These are phyloP conservation scores for Gallirallus australis DNA, from an alignment of 2,797 vertebrate species.

Conservation along the genomic window DNA sequence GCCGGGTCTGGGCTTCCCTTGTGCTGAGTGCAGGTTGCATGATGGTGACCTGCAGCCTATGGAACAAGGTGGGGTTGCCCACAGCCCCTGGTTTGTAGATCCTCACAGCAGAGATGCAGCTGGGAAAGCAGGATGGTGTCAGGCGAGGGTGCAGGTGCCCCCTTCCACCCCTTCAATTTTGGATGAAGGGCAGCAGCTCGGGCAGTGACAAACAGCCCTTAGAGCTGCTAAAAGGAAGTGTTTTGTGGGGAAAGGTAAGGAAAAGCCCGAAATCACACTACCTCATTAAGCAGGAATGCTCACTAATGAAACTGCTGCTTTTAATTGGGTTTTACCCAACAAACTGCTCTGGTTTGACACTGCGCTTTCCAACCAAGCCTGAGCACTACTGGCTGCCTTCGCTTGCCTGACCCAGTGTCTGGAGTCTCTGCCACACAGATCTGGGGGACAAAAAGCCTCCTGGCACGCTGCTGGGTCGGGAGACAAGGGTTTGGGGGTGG, in stretches of 20 bases:
- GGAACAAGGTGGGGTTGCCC: background rate
- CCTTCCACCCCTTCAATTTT: background rate
- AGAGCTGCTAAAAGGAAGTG: background rate
- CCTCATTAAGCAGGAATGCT: background rate
- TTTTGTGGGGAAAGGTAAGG: no score
- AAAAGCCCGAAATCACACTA: background rate
- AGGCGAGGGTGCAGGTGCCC: background rate
- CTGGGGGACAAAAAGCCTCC: background rate
- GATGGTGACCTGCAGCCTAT: rapidly evolving
- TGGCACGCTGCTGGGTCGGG: no score
- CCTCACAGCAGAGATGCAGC: rapidly evolving
- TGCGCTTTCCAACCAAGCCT: rapidly evolving
- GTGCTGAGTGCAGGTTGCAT: rapidly evolving
- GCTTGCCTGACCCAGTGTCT: rapidly evolving
- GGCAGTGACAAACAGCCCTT: background rate
- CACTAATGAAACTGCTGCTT: background rate
- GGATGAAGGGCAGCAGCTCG: background rate
- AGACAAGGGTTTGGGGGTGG: no score
- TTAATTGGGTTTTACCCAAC: background rate
- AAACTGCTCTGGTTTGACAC: background rate
- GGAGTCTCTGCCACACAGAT: background rate
- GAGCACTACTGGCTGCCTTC: background rate
- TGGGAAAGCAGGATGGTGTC: background rate
- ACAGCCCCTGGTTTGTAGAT: background rate
- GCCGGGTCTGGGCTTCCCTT: rapidly evolving